These are phyloP conservation scores for Drosophila acutilabella DNA, from an alignment of 2,888 invertebrate species.

Conservation along the genomic window DNA sequence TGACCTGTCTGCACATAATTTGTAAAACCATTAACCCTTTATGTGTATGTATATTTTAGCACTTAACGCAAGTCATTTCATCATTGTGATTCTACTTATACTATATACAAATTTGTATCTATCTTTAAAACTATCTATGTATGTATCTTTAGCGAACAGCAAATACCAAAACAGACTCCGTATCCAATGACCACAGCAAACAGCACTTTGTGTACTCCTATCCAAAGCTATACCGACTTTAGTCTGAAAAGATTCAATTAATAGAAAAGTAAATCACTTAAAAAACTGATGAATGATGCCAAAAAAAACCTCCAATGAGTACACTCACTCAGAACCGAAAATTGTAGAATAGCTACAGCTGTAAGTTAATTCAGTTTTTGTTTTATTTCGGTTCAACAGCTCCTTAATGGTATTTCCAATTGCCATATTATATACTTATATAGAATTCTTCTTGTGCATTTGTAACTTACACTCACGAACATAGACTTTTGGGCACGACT, in stretches of 20 bases:
- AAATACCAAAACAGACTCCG: conserved; percentile 21
- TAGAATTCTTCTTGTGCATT: conserved; percentile 54
- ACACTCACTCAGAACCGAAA: conserved; percentile 5
- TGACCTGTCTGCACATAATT: conserved; percentile 32
- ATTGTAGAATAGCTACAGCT: background rate
- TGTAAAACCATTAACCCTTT: conserved; percentile 34
- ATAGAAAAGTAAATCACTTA: background rate
- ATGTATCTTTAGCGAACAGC: conserved; percentile 18
- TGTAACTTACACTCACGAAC: conserved; percentile 47
- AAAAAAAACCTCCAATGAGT: conserved; percentile 12
- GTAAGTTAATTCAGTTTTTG: background rate
- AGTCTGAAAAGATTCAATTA: background rate
- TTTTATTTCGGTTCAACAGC: conserved; percentile 7
- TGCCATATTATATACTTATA: conserved; percentile 22
- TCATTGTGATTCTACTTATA: conserved; percentile 64
- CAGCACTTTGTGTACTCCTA: conserved; percentile 3
- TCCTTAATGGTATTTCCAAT: conserved; percentile 14
- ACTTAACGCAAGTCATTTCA: conserved; percentile 69
- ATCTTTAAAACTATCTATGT: conserved; percentile 14
- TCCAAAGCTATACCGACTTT: conserved; percentile 6
- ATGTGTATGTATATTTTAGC: conserved; percentile 46
- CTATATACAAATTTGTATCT: conserved; percentile 26
- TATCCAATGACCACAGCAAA: conserved; percentile 25
- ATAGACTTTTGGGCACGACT: conserved; percentile 43
- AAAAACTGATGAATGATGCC: conserved; percentile 9